Conservation (phyloP, 2,113 vertebrate genomes). For the Chlamydotis undulata region DNA sequence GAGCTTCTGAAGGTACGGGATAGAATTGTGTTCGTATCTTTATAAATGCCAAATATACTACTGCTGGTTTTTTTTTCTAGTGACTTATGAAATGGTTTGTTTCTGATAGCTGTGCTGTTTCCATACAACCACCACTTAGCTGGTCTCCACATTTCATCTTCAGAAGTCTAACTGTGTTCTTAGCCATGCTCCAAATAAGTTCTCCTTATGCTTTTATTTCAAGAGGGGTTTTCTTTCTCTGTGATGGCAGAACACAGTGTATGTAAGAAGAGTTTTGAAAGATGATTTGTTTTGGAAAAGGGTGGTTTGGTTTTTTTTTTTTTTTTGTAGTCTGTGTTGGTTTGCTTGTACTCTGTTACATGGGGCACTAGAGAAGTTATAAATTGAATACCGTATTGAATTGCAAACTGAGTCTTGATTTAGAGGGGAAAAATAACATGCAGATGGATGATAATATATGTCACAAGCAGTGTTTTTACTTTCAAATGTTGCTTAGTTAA, state of each 20-base stretch:
- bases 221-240: neutral
- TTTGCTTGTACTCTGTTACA: neutral
- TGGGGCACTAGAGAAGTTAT: neutral
- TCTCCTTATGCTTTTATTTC: neutral
- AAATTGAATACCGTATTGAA: neutral
- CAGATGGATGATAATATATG: neutral
- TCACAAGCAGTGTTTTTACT: neutral
- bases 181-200: too few relatives aligned
- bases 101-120: neutral
- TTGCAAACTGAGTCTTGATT: neutral
- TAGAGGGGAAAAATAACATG: neutral
- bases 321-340: neutral
- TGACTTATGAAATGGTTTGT: neutral
- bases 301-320: neutral
- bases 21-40: neutral
- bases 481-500: neutral
- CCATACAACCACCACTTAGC: accelerated
- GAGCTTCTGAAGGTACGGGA: neutral
- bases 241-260: neutral
- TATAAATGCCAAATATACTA: neutral
- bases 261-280: neutral
- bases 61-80: neutral
- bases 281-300: neutral
- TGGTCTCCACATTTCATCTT: accelerated
- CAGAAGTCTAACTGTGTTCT: accelerated